Percentiles rank a stretch among this genome's conserved stretches.
These are phyloP conservation scores for Antrozous pallidus DNA, from an alignment of 2,797 vertebrate species.

Conservation along the genomic window DNA sequence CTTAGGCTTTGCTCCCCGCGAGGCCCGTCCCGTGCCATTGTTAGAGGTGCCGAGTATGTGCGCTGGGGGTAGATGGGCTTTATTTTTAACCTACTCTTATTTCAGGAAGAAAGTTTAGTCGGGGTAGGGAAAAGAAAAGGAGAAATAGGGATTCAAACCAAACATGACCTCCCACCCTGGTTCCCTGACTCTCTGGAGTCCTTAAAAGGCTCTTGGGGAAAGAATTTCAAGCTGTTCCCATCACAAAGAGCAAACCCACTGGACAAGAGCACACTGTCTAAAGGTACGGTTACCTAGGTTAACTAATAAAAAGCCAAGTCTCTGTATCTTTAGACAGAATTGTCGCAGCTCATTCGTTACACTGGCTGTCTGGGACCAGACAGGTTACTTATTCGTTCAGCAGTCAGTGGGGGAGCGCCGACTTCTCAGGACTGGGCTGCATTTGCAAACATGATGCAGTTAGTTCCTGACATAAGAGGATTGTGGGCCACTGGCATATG, in stretches of 20 bases:
- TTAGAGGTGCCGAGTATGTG: not conserved
- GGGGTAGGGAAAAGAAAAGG: not conserved
- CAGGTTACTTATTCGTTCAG: not conserved
- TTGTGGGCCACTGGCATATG: not conserved
- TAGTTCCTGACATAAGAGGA: not conserved
- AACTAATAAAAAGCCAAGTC: constrained; percentile 8
- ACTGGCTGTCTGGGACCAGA: not conserved
- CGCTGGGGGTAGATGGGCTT: not conserved
- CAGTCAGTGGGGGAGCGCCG: not conserved
- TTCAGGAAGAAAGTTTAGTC: constrained; percentile 25
- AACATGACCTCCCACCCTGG: not conserved
- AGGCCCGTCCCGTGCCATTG: not conserved
- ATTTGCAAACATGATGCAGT: not conserved
- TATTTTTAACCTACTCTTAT: not conserved
- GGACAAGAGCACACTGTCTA: not conserved
- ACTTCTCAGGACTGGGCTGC: not conserved
- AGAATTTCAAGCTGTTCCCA: not conserved
- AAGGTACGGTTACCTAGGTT: not conserved
- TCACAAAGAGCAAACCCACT: not conserved
- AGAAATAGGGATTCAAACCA: not conserved
- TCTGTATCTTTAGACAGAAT: not conserved
- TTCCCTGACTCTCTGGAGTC: not conserved
- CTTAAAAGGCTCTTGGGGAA: not conserved
- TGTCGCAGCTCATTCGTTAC: not conserved
- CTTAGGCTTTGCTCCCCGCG: not conserved